Percentiles rank a stretch among this genome's conserved stretches.
Conservation (phyloP, 2,888 invertebrate genomes). For the Corythucha ciliata region DNA sequence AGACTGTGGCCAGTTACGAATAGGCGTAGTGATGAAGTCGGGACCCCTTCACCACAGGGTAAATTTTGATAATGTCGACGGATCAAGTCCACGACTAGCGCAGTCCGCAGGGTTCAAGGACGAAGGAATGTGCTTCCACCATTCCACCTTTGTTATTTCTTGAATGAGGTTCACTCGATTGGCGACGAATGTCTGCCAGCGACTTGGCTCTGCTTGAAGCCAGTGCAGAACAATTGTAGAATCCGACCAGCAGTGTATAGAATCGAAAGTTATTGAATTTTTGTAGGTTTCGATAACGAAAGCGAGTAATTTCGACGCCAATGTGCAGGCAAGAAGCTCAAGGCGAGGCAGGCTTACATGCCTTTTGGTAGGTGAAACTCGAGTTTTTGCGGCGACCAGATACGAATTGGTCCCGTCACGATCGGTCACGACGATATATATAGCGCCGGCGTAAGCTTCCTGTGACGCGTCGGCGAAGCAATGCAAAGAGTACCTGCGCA, state of each 20-base stretch:
- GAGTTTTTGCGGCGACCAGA: conserved; percentile 12
- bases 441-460: conserved; percentile 5
- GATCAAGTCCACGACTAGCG: too few relatives aligned
- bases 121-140: conserved; percentile 24
- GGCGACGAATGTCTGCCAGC: conserved; percentile 14
- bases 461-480: conserved; percentile 19
- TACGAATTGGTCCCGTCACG: too few relatives aligned
- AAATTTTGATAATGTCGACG: too few relatives aligned
- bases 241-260: too few relatives aligned
- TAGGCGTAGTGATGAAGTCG: too few relatives aligned
- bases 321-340: conserved; percentile 23
- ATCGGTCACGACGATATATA: not conserved
- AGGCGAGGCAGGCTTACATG: conserved; percentile 26
- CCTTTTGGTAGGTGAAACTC: conserved; percentile 15
- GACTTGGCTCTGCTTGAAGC: conserved; percentile 5
- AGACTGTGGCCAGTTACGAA: too few relatives aligned
- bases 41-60: too few relatives aligned
- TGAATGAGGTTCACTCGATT: conserved; percentile 14
- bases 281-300: too few relatives aligned
- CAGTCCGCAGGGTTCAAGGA: conserved; percentile 38
- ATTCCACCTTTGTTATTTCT: not conserved
- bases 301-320: conserved; percentile 18
- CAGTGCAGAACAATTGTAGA: conserved; percentile 18
- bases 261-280: conserved; percentile 27
- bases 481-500: not conserved